A percentile compares a stretch with the other conserved stretches of the same genome.
Evolutionary conservation across 2,113 vertebrate genomes (phyloP).

Genomic region (Athene cunicularia): DNA sequence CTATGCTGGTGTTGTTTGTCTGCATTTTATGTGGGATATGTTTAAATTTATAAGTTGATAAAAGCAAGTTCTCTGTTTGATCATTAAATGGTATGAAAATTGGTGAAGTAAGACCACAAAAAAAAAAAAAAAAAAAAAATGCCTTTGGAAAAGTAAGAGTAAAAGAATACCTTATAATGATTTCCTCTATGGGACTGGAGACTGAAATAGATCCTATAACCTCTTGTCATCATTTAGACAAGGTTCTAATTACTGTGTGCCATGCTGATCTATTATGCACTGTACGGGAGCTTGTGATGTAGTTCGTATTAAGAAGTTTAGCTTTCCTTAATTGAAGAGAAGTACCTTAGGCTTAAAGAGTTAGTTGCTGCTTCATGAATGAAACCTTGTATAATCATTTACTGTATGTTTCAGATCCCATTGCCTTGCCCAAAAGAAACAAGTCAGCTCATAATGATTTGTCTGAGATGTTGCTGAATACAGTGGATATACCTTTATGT

Average conservation of each 20-base stretch:
- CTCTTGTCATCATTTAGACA: constrained; percentile 37
- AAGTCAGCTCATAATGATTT: background rate
- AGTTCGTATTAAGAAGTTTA: constrained; percentile 20
- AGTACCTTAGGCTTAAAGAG: background rate
- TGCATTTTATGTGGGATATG: constrained; percentile 56
- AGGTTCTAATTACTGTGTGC: constrained; percentile 44
- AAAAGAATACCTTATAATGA: constrained; percentile 9
- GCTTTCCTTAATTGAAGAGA: constrained; percentile 31
- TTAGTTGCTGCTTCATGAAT: constrained; percentile 35
- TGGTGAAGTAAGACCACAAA: constrained; percentile 31
- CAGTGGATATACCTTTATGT: background rate
- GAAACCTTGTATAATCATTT: constrained; percentile 18
- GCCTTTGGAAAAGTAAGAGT: background rate
- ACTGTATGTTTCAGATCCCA: background rate
- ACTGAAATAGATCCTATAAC: constrained; percentile 51
- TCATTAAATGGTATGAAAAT: constrained; percentile 60
- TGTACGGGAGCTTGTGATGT: background rate
- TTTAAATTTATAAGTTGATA: constrained; percentile 60
- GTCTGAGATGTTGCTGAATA: background rate
- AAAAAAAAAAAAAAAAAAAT: constrained; percentile 8
- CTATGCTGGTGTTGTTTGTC: constrained; percentile 25
- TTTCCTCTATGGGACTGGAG: background rate
- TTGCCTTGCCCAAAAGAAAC: background rate
- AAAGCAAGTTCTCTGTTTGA: constrained; percentile 57
- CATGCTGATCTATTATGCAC: constrained; percentile 4